Base-by-base conservation (phyloP, 2,888 invertebrate species). In the Halictus ligatus region DNA sequence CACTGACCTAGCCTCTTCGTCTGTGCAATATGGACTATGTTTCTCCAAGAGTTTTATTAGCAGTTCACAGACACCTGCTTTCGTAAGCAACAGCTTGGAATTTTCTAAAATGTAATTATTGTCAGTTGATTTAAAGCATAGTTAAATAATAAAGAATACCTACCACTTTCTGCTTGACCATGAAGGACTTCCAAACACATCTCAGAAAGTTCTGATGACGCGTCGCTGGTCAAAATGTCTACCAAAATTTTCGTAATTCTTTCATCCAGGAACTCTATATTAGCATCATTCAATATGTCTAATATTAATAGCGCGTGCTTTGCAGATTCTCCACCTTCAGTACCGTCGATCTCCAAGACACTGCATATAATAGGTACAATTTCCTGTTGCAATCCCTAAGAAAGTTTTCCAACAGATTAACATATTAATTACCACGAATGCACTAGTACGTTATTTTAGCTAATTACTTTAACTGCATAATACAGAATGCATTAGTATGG, bases 151-250 rank as follows among this genome's bases (percentile, higher is more conserved):
- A 71, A 71, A 13, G n/a, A 13, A 71, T 58, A 12, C 12, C 0
- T 95, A 97, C 97, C 97, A 95, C 97, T 97, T 94, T 98, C 98
- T 76, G 97, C 97, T 94, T 98, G 98, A 83, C 96, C 96, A 94
- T 97, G 97, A 89, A 98, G 96, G 92, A 98, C 96, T 92, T 98
- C 98, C 89, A 98, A 96, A 95, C 97, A 98, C 93, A 97, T 95
- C 94, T 98, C 97, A 8, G 97, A 97, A 88, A 98, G 96, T 93
- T 98, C 98, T 48, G 97, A 96, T 93, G 97, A 97, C 40, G 96
- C 96, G 0, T 97, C 97, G 81, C 96, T 96, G 84, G 95, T 96
- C 81, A 97, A 95, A 77, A 98, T 96, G 87, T 96, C 96, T 5
- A 97, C 96, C 48, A 98, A 95, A 72, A 96, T 95, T 83, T 95